phyloP scores from a whole-genome alignment of 2,888 invertebrate species.

The Tanytarsus gracilentus region DNA sequence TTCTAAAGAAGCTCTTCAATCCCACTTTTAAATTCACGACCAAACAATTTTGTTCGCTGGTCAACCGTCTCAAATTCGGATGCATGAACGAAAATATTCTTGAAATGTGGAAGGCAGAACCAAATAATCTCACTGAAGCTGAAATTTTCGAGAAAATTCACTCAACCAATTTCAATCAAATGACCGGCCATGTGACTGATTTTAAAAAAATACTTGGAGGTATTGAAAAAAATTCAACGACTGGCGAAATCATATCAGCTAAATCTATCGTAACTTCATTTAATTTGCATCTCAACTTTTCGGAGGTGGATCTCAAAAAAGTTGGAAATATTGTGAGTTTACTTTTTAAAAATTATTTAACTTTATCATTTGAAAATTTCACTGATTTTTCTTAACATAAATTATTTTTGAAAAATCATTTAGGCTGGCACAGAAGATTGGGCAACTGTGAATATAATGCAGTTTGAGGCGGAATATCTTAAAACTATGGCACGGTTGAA shows the following conservation, averaged over 20 bases:
- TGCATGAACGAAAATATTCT: constrained; percentile 58
- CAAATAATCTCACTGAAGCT: constrained; percentile 49
- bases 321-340: constrained; percentile 59
- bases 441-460: constrained; percentile 47
- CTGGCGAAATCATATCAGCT: constrained; percentile 55
- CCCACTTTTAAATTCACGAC: constrained; percentile 50
- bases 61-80: constrained; percentile 50
- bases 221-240: constrained; percentile 47
- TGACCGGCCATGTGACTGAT: constrained; percentile 56
- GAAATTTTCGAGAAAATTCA: constrained; percentile 56
- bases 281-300: constrained; percentile 59
- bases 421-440: constrained; percentile 33
- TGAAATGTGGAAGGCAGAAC: constrained; percentile 61
- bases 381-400: background rate
- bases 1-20: constrained; percentile 50
- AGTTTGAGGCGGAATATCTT: constrained; percentile 55
- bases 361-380: background rate
- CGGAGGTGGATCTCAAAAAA: constrained; percentile 54
- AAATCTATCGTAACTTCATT: constrained; percentile 54
- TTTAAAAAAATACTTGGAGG: constrained; percentile 56
- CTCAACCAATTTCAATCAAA: constrained; percentile 50
- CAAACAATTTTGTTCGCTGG: constrained; percentile 54
- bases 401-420: background rate
- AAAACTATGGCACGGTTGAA: constrained; percentile 41
- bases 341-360: no score